Base-by-base conservation (phyloP, 1,140 invertebrate genomes). In the Zaprionus capensis region DNA sequence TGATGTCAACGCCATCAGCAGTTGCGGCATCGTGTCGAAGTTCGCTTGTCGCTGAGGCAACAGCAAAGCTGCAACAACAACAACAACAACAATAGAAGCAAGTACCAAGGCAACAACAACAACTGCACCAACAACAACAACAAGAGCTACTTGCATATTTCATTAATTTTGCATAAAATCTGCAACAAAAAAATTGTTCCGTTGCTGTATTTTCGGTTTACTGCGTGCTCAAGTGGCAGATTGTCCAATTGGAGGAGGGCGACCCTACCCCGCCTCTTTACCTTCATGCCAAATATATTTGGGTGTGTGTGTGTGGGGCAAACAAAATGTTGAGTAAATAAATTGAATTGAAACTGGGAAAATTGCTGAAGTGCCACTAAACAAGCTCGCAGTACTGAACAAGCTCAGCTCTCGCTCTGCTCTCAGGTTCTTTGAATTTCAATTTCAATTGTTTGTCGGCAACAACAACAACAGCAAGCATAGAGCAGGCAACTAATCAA, bases 141-240 rank as follows among this genome's bases (percentile, higher is more conserved):
- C 6, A n/a, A 46, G n/a, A 44, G n/a, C 41, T 46, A 67, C 66
- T 84, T 85, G 68, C 71, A 81, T 84, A 88, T 88, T 88, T 88
- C 78, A 88, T 88, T 88, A 88, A 88, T 84, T 84, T 81, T 79
- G 62, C 85, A 81, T 88, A 78, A 78, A 81, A 78, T 81, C 66
- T 67, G 57, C 80, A 75, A 71, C 69, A 80, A 71, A 71, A 71
- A n/a, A n/a, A n/a, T 44, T 71, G 63, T 67, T 70, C 17, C 6
- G 20, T 26, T 55, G 46, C 71, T 67, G 49, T 24, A 26, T 76
- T 86, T 74, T 82, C 59, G 56, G 65, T 72, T 81, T 78, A 72
- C 78, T 87, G 81, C 84, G 83, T 87, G 83, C 83, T 71, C 84
- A 87, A 87, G 83, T 88, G 81, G 36, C 84, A 71, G 70, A 77